phyloP scores from a whole-genome alignment of 2,888 invertebrate species.

The Gandaritis pyraliata region DNA sequence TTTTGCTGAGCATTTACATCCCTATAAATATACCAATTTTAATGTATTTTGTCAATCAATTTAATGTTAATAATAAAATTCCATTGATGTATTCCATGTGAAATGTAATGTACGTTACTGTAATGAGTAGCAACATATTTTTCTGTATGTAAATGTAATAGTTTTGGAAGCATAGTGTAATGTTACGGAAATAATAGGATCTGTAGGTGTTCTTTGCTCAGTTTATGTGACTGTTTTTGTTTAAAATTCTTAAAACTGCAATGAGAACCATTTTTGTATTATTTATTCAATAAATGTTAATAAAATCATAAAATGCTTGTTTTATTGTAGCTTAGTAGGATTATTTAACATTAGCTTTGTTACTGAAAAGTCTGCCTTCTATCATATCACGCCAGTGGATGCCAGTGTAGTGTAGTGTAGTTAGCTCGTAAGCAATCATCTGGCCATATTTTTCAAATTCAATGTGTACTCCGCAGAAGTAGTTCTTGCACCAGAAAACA shows the following conservation, averaged over 20 bases:
- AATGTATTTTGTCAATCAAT: constrained; percentile 48
- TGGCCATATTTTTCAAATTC: no score
- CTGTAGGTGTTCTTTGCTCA: constrained; percentile 74
- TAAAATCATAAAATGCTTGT: constrained; percentile 65
- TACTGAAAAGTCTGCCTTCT: no score
- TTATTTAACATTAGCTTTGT: no score
- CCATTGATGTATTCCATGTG: constrained; percentile 69
- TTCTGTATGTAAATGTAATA: constrained; percentile 70
- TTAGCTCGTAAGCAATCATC: no score
- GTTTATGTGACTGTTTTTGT: constrained; percentile 68
- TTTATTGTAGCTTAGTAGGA: background rate
- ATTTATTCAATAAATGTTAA: constrained; percentile 84
- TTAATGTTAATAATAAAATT: constrained; percentile 55
- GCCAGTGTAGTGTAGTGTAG: no score
- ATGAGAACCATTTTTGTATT: constrained; percentile 80
- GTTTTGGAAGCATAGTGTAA: constrained; percentile 57
- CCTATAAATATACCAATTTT: constrained; percentile 39
- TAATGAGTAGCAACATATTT: constrained; percentile 67
- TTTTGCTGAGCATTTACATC: constrained; percentile 69
- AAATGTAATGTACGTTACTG: constrained; percentile 58
- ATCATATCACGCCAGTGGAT: no score
- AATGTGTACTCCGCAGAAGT: no score
- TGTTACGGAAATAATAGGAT: constrained; percentile 56
- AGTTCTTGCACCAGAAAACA: no score
- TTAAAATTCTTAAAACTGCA: constrained; percentile 72